These are phyloP conservation scores for Sebastes trivittatus DNA, from an alignment of 2,797 vertebrate genomes.

Conservation along the genomic window DNA sequence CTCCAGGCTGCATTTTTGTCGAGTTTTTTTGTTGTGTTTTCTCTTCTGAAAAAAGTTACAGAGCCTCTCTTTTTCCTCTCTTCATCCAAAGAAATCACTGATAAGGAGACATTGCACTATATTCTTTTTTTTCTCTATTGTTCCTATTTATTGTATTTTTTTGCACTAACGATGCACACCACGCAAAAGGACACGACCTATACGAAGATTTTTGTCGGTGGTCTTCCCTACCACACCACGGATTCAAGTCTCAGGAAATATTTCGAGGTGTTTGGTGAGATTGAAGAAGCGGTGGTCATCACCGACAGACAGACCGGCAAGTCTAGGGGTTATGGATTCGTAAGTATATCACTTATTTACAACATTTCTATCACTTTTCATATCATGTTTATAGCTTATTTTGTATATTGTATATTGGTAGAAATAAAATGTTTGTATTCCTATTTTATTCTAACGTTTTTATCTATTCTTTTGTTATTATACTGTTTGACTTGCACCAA, in stretches of 20 bases:
- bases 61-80: slow-evolving; percentile 34
- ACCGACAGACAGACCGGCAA: slow-evolving; percentile 96
- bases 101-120: slow-evolving; percentile 81
- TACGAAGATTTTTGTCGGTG: slow-evolving; percentile 97
- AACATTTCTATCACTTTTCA: too few species aligned
- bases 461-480: too few species aligned
- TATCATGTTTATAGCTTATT: too few species aligned
- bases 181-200: slow-evolving; percentile 97
- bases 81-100: slow-evolving; percentile 63
- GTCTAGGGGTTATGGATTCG: slow-evolving; percentile 95
- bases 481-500: too few species aligned
- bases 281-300: slow-evolving; percentile 96
- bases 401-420: too few species aligned
- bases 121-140: slow-evolving; percentile 32
- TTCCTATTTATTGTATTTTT: slow-evolving; percentile 72
- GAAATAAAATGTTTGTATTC: accelerated
- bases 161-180: slow-evolving; percentile 90
- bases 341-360: slow-evolving; percentile 79
- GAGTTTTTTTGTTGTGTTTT: slow-evolving; percentile 44
- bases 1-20: slow-evolving; percentile 71
- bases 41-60: slow-evolving; percentile 43
- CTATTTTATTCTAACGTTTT: too few species aligned
- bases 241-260: slow-evolving; percentile 97
- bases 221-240: slow-evolving; percentile 95
- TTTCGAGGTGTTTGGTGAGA: slow-evolving; percentile 96